Base-by-base conservation (phyloP, 2,888 invertebrate genomes). In the Anaspis maculata region DNA sequence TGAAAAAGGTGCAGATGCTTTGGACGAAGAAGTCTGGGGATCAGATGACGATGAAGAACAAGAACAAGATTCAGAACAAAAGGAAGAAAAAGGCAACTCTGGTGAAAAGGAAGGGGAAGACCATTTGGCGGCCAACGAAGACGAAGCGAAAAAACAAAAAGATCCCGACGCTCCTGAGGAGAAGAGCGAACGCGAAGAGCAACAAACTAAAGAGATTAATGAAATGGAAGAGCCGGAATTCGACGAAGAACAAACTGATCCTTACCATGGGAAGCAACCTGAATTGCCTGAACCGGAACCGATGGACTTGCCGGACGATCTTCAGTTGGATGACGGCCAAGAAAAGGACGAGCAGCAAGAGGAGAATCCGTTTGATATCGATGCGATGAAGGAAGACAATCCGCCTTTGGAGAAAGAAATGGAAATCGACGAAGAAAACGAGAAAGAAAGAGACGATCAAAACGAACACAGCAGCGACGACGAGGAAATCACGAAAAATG, bases 351-450 rank as follows among this genome's bases (percentile, higher is more conserved):
- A 36, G 15, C 73, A 75, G 27, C 72, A 73, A 50, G 79, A 80
- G 15, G 83, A 86, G 43, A 85, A 89, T 74, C 88, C 88, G 0
- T 88, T 89, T 54, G 89, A 90, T 58, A 79, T 88, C 39, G 88
- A 89, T 50, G 70, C 74, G 9, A 83, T 83, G 77, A 86, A 85
- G 59, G 69, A 49, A 51, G 55, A 36, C 57, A 70, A 37, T 57
- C 58, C 46, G 13, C 35, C 35, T 12, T 32, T 29, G 48, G 56
- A 1, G 47, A 51, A 1, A 58, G 57, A 29, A 65, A 71, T 12
- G 60, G 48, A 10, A 42, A 37, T 39, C 11, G 28, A 38, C 3
- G 25, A 34, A n/a, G 30, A 41, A 27, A 56, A 64, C 1, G 64
- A 69, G 14, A 58, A 67, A 13, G 61, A 67, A 4, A 60, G 65